Conservation (phyloP, 2,113 vertebrate species). For the Megaceryle torquata region DNA sequence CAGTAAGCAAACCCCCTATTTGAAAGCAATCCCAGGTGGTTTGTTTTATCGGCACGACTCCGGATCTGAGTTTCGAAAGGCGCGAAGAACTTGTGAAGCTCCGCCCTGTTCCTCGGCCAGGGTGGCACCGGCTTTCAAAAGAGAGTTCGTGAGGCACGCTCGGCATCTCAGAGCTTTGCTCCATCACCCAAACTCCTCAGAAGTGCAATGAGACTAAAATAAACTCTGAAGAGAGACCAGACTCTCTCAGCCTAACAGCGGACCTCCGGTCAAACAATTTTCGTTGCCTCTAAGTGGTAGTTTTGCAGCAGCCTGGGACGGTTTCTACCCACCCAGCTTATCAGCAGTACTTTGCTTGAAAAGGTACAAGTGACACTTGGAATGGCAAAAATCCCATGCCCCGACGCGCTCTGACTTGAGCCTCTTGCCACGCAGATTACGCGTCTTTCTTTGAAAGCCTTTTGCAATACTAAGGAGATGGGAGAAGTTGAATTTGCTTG, state of each 20-base stretch:
- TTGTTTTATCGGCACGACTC: not conserved
- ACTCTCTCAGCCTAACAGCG: not conserved
- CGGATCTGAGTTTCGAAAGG: not conserved
- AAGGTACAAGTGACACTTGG: constrained; percentile 35
- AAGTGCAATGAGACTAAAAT: not conserved
- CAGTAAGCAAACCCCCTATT: not conserved
- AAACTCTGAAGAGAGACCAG: not conserved
- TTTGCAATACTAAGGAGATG: not conserved
- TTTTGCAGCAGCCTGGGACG: not conserved
- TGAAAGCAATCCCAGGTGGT: not conserved
- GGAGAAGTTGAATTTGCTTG: not conserved
- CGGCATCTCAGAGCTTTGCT: not conserved
- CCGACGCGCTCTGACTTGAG: not conserved
- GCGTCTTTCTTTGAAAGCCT: not conserved
- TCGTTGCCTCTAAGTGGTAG: not conserved
- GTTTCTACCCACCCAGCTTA: not conserved
- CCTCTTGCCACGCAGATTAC: not conserved
- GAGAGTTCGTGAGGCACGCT: not conserved
- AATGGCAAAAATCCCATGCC: constrained; percentile 39
- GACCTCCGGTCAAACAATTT: not conserved
- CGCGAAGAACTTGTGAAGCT: constrained; percentile 4
- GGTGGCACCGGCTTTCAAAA: not conserved
- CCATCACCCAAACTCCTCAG: not conserved
- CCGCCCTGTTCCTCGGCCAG: not conserved
- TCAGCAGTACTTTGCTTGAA: not conserved